Base-by-base conservation (phyloP, 2,888 invertebrate genomes). In the Gnatocerus cornutus region DNA sequence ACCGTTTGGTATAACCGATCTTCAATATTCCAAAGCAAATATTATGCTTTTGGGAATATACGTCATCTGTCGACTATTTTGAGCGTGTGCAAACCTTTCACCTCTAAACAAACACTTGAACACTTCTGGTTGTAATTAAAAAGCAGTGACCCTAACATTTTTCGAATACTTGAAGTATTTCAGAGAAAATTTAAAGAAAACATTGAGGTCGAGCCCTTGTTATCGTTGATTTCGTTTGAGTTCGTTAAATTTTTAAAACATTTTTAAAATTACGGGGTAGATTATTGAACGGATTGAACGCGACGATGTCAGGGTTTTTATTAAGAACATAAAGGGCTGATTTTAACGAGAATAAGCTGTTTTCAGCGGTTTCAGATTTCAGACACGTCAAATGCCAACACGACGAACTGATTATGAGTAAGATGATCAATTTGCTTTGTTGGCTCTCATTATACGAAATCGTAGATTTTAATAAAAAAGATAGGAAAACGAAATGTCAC, bases 201-300 rank as follows among this genome's bases (percentile, higher is more conserved):
- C 29, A 30, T 43, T 12, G 45, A n/a, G 5, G 29, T 1, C n/a
- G 43, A 56, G 41, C 37, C 37, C 30, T 55, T 30, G 27, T 41
- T 21, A 21, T 21, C 21, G 41, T 37, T 14, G 33, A 39, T 39
- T 55, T 55, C 55, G 43, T 43, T 43, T 43, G 56, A 55, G 9
- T 56, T 56, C 30, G 59, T 59, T 45, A 59, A 59, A 30, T 45
- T 59, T 59, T 58, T 45, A 76, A 73, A 73, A 68, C 69, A 72
- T 69, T 72, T 74, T 73, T 69, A 61, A 46, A 65, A 45, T 65
- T 65, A 55, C 45, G 56, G 50, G 39, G 52, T 52, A 48, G 52
- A 62, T 52, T 62, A 62, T 62, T 27, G 62, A 62, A 12, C 62
- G 62, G 62, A 62, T 62, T 52, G 50, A 41, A 52, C 13, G 52